Conservation (phyloP, 2,888 invertebrate genomes). For the Trichacis sp. region DNA sequence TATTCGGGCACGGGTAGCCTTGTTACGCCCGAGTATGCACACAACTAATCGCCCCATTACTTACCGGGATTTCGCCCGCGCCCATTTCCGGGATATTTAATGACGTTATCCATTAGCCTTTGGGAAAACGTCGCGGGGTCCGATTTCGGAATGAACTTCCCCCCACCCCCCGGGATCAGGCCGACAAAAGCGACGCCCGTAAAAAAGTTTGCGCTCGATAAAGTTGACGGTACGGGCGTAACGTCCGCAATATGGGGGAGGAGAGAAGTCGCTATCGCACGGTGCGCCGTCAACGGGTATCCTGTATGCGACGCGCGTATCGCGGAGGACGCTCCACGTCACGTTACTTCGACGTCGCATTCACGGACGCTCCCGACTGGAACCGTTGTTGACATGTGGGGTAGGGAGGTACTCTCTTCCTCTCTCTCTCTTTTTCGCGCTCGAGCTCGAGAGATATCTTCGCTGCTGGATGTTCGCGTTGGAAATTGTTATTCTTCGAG, state of each 20-base stretch:
- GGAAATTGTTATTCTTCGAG: too few relatives aligned
- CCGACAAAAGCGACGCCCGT: not conserved
- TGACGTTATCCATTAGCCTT: slow-evolving; percentile 4
- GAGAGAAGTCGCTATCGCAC: not conserved
- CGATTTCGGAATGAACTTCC: too few relatives aligned
- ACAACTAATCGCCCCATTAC: slow-evolving; percentile 29
- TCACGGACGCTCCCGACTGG: not conserved
- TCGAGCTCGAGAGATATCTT: too few relatives aligned
- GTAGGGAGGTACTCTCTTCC: too few relatives aligned
- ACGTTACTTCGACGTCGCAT: not conserved
- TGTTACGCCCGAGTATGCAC: slow-evolving; percentile 22
- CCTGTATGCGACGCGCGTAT: slow-evolving; percentile 1
- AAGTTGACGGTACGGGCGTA: not conserved
- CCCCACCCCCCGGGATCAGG: too few relatives aligned
- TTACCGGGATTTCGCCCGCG: slow-evolving; percentile 4
- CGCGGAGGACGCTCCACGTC: not conserved
- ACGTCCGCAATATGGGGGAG: not conserved
- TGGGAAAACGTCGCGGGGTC: not conserved
- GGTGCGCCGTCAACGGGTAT: not conserved
- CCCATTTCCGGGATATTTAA: not conserved
- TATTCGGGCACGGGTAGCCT: slow-evolving; percentile 10
- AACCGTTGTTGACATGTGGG: not conserved
- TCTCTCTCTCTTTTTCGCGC: too few relatives aligned
- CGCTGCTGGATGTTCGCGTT: too few relatives aligned
- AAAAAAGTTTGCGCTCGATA: not conserved